Evolutionary conservation across 2,888 invertebrate species (phyloP).

Genomic region (Drosophila borealis): DNA sequence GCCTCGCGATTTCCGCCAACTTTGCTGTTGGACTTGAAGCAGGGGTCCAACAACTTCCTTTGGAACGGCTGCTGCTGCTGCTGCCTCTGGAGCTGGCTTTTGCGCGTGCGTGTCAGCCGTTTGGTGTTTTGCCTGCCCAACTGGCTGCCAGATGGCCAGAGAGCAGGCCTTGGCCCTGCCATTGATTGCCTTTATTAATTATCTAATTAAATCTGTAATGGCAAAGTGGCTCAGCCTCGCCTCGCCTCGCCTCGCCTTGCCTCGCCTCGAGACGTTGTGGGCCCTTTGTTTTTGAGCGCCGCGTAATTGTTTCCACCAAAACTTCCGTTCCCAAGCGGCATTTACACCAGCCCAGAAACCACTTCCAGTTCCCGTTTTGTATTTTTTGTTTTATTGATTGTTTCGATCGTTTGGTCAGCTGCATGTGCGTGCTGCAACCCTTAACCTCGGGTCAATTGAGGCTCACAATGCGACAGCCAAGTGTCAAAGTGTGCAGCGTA

Average conservation of each 20-base stretch:
- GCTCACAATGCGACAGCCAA: conserved; percentile 18
- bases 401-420: conserved; percentile 33
- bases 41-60: conserved; percentile 74
- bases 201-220: conserved; percentile 81
- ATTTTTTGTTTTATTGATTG: conserved; percentile 1
- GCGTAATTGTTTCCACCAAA: conserved; percentile 71
- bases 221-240: conserved; percentile 37
- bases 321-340: conserved; percentile 75
- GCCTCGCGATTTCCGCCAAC: conserved; percentile 76
- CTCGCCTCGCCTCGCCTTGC: background rate
- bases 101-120: conserved; percentile 74
- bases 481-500: conserved; percentile 52
- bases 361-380: conserved; percentile 75
- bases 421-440: conserved; percentile 58
- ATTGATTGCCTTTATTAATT: conserved; percentile 81
- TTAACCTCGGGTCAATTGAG: conserved; percentile 63
- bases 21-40: conserved; percentile 32
- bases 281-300: conserved; percentile 55
- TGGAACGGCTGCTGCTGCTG: conserved; percentile 38
- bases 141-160: conserved; percentile 62
- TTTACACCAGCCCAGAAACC: conserved; percentile 55
- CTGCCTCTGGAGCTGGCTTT: conserved; percentile 18
- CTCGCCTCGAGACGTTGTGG: conserved; percentile 3
- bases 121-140: conserved; percentile 34
- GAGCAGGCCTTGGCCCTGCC: conserved; percentile 35